phyloP scores from a whole-genome alignment of 2,113 vertebrate species.

The Phainopepla nitens region DNA sequence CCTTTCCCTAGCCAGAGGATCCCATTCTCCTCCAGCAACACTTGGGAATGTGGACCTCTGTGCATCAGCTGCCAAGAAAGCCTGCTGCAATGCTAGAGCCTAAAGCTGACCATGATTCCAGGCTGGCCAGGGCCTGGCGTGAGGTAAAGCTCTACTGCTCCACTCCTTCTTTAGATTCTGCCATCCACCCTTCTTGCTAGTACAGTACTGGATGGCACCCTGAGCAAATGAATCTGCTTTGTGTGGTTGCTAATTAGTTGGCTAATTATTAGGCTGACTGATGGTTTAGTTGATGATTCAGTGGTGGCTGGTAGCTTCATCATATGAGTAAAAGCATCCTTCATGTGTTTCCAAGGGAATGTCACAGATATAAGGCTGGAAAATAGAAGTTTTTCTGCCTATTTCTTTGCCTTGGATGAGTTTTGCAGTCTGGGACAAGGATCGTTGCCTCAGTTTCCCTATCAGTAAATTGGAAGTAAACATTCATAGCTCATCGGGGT shows the following conservation, averaged over 20 bases:
- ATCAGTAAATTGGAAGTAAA: not conserved
- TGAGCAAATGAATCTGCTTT: conserved; percentile 35
- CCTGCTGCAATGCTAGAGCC: not conserved
- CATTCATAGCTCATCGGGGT: not conserved
- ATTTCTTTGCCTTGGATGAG: not conserved
- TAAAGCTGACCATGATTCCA: not conserved
- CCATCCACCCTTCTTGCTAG: not conserved
- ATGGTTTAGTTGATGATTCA: conserved; percentile 49
- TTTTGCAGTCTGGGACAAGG: not conserved
- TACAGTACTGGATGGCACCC: not conserved
- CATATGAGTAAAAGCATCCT: not conserved
- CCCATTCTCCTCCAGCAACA: not conserved
- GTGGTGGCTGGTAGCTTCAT: conserved; percentile 31
- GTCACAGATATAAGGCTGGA: not conserved
- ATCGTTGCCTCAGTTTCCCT: conserved; percentile 36
- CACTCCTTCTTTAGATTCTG: not conserved
- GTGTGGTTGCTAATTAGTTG: conserved; percentile 51
- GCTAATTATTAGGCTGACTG: conserved; percentile 58
- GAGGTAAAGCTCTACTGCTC: not conserved
- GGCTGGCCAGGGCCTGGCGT: fast-evolving
- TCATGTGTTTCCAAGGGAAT: not conserved
- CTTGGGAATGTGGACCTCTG: not conserved
- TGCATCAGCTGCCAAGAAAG: not conserved
- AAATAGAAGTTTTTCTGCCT: not conserved
- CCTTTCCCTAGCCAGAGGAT: not conserved